Base-by-base conservation (phyloP, 2,797 vertebrate genomes). In the Myotis daubentonii region DNA sequence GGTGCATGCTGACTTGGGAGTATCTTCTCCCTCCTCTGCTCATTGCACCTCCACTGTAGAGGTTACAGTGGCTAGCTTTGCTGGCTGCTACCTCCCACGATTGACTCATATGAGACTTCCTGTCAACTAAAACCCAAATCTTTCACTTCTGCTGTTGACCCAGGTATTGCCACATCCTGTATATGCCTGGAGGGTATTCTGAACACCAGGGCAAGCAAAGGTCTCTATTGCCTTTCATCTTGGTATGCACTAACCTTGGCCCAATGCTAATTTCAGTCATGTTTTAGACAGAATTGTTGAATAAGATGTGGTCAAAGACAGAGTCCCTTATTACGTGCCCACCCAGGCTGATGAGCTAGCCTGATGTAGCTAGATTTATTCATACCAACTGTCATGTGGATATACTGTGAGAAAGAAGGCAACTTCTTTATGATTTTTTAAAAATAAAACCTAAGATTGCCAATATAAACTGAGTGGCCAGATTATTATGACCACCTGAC, bases 151-250 rank as follows among this genome's bases (percentile, higher is more conserved):
- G 93, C 92, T 94, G 79, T 28, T 81, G 78, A 89, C 93, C 91
- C 87, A 72, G 87, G 93, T 41, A 33, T 53, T 53, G 79, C 90
- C 96, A 96, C 96, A 96, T 95, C 96, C 97, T 95, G 97, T 94
- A 25, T 96, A 87, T 22, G 33, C 70, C 92, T 76, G 36, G 44
- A 65, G 74, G 62, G 86, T 80, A 19, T 19, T 87, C 82, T 76
- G 70, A 82, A 62, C 44, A 71, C 62, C 51, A 47, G 33, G 5
- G 23, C 33, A 53, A 78, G 33, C 51, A 19, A 49, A 88, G 75
- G 66, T 75, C 81, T 89, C 68, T 57, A 13, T 8, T 4, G 22
- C 38, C 76, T 62, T 82, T 72, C 30, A 47, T 87, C 76, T 65
- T 4, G 0, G 2, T 17, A 7, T 10, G 53, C 38, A 44, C 71